Evolutionary conservation across 2,888 invertebrate genomes (phyloP).

Genomic region (Sicus ferrugineus): DNA sequence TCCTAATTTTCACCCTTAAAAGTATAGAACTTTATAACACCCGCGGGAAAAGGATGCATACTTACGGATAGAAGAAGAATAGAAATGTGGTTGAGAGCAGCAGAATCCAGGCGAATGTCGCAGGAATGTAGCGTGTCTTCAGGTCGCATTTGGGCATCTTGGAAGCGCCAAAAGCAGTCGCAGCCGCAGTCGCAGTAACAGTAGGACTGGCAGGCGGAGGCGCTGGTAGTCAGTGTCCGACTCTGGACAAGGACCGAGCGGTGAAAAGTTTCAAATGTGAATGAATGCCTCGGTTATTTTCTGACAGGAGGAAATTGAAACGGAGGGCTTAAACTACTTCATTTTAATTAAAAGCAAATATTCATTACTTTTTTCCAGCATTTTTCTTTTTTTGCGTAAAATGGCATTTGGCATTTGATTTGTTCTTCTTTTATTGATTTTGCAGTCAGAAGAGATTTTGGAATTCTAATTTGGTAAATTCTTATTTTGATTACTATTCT

Average conservation of each 20-base stretch:
- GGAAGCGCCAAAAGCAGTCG: conserved; percentile 15
- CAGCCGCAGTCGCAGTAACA: conserved; percentile 19
- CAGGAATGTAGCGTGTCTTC: conserved; percentile 96
- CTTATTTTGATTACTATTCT: no score
- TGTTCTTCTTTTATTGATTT: neutral
- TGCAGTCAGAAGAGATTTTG: no score
- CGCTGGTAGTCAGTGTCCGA: neutral
- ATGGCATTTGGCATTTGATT: neutral
- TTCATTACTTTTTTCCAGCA: conserved; percentile 29
- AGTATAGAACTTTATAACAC: no score
- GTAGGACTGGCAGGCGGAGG: neutral
- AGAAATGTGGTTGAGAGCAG: conserved; percentile 91
- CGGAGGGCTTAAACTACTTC: neutral
- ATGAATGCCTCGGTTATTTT: neutral
- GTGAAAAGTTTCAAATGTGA: neutral
- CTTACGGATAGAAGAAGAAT: conserved; percentile 98
- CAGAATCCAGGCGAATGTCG: conserved; percentile 97
- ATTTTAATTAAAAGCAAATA: neutral
- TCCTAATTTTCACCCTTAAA: neutral
- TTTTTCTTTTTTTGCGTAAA: conserved; percentile 28
- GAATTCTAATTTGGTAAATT: no score
- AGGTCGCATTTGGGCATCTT: conserved; percentile 95
- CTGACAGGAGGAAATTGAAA: neutral
- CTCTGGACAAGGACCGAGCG: neutral
- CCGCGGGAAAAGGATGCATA: no score